Base-by-base conservation (phyloP, 2,113 vertebrate genomes). In the Oncorhynchus masou region DNA sequence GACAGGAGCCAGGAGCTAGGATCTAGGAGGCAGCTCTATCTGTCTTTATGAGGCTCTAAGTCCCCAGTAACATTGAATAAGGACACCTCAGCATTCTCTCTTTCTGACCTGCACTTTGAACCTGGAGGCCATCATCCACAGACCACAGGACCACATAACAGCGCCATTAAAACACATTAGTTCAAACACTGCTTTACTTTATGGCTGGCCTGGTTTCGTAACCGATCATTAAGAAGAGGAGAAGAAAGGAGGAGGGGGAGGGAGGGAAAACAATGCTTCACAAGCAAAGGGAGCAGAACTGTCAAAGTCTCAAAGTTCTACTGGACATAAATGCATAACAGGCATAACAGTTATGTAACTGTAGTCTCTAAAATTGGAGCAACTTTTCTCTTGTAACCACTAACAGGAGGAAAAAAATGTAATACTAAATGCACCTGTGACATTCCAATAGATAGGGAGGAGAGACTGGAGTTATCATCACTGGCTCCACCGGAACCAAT, bases 101-200 rank as follows among this genome's bases (percentile, higher is more conserved):
- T 71, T 68, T 71, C 49, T 77, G 78, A 85, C 22, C 72, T 80
- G 90, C 71, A 90, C 91, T 90, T 86, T 92, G 89, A 75, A 77
- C 90, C 75, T 59, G 5, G 49, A 22, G 62, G 34, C 45, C 39
- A 45, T 45, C 39, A 11, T 45, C 39, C 39, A 45, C 39, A 45
- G 71, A 73, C 68, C 13, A 0, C 62, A 68, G 15, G 62, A 76
- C 60, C 24, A 57, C 31, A 22, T 68, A 76, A 69, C 75, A 74
- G 60, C 31, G 34, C 25, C 68, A 89, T 90, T 76, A 78, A 74
- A 29, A 16, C 31, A 9, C 31, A 74, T 83, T 48, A 66, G 74
- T 71, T 62, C 25, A 39, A 65, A 76, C 49, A 4, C 51, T 51
- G 69, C 73, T 68, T 84, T 64, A 66, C 25, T 77, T 89, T 82